Evolutionary conservation across 1,140 invertebrate genomes (phyloP), one percentile per base, ranked within the genome.

Genomic region (Eubasilissa regina): DNA sequence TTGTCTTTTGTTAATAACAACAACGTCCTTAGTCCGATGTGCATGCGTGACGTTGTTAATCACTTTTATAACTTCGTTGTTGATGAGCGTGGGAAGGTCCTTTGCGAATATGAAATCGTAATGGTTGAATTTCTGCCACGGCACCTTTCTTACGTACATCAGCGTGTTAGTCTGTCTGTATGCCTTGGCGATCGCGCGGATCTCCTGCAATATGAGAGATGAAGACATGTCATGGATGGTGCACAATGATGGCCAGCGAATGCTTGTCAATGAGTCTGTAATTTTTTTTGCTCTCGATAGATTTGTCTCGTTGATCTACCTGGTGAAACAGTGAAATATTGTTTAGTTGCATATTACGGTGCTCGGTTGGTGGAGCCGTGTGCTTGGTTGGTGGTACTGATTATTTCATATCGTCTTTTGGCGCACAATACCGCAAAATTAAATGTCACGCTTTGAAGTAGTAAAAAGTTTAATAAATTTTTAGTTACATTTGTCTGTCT

Each of bases 71-170:
- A 82, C 62, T n/a, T 82, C 78, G 17, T 70, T 85, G 85, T 94
- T 93, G 7, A 94, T 85, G 12, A 92, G 85, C 78, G 86, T 86
- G 80, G 90, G 90, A 0, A 91, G 87, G 80, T 92, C 89, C 15
- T 89, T 88, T 0, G 91, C 93, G 87, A 91, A 94, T 77, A 92
- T 89, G 87, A 94, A 95, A 86, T 95, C 93, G 79, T 94, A 89
- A 83, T 94, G 93, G 84, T 92, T 94, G 87, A 94, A 95, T 56
- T 91, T 87, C 1, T 86, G 84, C 72, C 90, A 86, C 0, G 91
- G 89, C 8, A 94, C 87, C 83, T 89, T 81, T 84, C 87, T 87
- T 43, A 84, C 84, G 12, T 19, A 86, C 86, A 13, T 85, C 84
- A 4, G 89, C 85, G 83, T 91, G 88, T 44, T 88, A 87, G n/a